A percentile compares a stretch with the other conserved stretches of the same genome.
Evolutionary conservation across 2,113 vertebrate species (phyloP).

Genomic region (Eudyptes chrysolophus): DNA sequence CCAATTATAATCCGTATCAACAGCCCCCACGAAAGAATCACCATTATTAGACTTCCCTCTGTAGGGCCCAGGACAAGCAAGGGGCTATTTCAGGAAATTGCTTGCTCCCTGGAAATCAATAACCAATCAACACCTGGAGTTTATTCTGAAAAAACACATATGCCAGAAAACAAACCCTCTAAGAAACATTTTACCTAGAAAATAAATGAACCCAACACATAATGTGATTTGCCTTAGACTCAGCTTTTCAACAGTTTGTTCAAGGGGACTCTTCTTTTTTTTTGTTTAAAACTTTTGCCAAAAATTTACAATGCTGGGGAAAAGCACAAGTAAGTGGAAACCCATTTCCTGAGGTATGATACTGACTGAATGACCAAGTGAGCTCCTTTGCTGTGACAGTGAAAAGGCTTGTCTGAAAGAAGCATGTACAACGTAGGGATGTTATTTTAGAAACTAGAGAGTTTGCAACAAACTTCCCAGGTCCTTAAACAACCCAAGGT

Average conservation of each 20-base stretch:
- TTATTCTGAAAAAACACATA: background rate
- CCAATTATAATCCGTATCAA: background rate
- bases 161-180: background rate
- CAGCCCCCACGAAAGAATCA: background rate
- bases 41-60: background rate
- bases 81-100: background rate
- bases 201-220: background rate
- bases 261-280: background rate
- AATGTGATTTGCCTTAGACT: background rate
- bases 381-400: background rate
- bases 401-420: background rate
- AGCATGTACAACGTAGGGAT: background rate
- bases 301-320: background rate
- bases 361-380: background rate
- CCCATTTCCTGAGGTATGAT: background rate
- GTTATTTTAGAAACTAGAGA: background rate
- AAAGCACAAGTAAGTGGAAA: background rate
- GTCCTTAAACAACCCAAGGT: background rate
- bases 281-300: background rate
- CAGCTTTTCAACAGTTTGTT: background rate
- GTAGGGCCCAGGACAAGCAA: background rate
- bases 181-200: slow-evolving; percentile 38
- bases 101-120: slow-evolving; percentile 37
- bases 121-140: slow-evolving; percentile 37
- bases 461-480: background rate